These are phyloP conservation scores for Artibeus lituratus DNA, from an alignment of 2,797 vertebrate genomes.

Conservation along the genomic window DNA sequence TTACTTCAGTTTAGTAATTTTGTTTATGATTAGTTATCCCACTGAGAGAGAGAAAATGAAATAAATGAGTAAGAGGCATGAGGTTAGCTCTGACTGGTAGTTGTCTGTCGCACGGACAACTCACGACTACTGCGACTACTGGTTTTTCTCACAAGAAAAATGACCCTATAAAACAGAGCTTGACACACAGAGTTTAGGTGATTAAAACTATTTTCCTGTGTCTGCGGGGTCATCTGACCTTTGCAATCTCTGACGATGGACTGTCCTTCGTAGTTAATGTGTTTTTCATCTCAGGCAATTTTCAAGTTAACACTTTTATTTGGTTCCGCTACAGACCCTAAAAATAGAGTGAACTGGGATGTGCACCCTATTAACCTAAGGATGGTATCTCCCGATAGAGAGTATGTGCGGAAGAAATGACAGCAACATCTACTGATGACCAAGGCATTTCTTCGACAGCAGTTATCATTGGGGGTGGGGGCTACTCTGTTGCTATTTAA, in stretches of 20 bases:
- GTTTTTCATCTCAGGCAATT: background rate
- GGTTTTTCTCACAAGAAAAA: background rate
- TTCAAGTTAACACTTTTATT: background rate
- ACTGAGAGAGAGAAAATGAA: background rate
- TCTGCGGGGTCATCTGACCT: background rate
- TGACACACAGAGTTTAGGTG: background rate
- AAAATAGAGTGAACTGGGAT: background rate
- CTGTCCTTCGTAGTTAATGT: background rate
- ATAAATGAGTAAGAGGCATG: background rate
- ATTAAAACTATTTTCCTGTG: background rate
- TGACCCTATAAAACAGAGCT: background rate
- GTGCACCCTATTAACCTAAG: background rate
- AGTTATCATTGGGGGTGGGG: background rate
- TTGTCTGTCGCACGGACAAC: background rate
- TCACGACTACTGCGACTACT: background rate
- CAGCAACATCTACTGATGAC: background rate
- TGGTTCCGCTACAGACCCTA: background rate
- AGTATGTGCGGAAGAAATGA: background rate
- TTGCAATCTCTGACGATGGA: background rate
- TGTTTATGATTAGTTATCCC: background rate
- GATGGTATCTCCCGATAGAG: background rate
- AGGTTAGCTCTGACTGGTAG: background rate
- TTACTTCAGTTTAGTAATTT: background rate
- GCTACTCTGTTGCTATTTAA: background rate
- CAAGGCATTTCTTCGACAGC: background rate